Base-by-base conservation (phyloP, 1,140 invertebrate genomes). In the Philaenus spumarius region DNA sequence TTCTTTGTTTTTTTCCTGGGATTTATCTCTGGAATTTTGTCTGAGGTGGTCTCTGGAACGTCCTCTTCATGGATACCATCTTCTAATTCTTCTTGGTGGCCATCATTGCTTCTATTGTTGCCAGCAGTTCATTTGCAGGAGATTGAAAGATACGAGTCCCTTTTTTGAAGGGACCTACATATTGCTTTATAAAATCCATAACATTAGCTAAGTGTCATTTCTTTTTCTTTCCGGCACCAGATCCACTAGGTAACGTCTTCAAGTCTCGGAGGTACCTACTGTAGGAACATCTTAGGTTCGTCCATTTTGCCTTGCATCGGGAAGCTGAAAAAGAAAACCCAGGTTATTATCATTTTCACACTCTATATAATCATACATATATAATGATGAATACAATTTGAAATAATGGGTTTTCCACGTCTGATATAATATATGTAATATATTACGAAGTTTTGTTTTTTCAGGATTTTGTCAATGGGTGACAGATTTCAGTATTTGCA, bases 151-250 rank as follows among this genome's bases (percentile, higher is more conserved):
- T 34, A 17, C 37, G 30, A 19, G 43, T 58, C 6, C n/a, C 37
- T 1, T 23, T 58, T 58, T 37, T 58, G 22, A 15, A 35, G n/a
- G 43, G 43, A 22, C 24, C 23, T 26, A 47, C 35, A 20, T 50
- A 50, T 20, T 43, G 45, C 46, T 14, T 2, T 11, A 58, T 35
- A 58, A 58, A 58, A 19, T 34, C 39, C 55, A 58, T 58, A n/a
- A 45, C 55, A 26, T 48, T 22, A 43, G 45, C 46, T 20, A 58
- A 58, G 23, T 50, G 15, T 45, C 55, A 58, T 22, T 58, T 58
- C 37, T 58, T 58, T 17, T 40, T 39, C 15, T 40, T 58, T 37
- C 43, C 45, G n/a, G n/a, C n/a, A 48, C 30, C 30, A 26, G 30
- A 58, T 9, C 55, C 55, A 40, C 55, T 58, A 30, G 55, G 45